phyloP scores from a whole-genome alignment of 2,113 vertebrate species.

The Naja naja region DNA sequence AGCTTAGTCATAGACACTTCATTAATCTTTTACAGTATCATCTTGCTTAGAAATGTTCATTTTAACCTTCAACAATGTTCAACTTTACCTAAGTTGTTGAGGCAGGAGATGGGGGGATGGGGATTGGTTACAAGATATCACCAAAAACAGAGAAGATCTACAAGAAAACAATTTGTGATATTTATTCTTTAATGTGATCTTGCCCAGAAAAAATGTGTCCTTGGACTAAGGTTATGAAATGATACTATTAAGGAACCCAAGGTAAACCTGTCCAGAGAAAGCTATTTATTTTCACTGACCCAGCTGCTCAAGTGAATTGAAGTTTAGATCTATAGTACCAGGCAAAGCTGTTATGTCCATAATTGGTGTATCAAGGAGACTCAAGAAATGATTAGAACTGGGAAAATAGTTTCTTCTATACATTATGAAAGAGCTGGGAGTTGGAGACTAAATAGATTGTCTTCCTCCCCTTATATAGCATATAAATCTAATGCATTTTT shows the following conservation, averaged over 20 bases:
- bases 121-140: slow-evolving; percentile 18
- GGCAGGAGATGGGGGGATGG: not conserved
- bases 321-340: slow-evolving; percentile 71
- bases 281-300: slow-evolving; percentile 83
- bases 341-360: slow-evolving; percentile 68
- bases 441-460: not conserved
- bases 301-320: slow-evolving; percentile 79
- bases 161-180: slow-evolving; percentile 40
- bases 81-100: slow-evolving; percentile 23
- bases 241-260: slow-evolving; percentile 70
- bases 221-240: slow-evolving; percentile 62
- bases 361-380: slow-evolving; percentile 80
- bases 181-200: slow-evolving; percentile 56
- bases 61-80: slow-evolving; percentile 39
- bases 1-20: not conserved
- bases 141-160: not conserved
- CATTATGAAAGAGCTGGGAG: slow-evolving; percentile 67
- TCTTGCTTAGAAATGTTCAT: slow-evolving; percentile 10
- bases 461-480: not conserved
- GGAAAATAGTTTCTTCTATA: slow-evolving; percentile 69
- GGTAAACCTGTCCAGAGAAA: slow-evolving; percentile 75
- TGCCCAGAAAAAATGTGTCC: slow-evolving; percentile 47
- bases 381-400: slow-evolving; percentile 70
- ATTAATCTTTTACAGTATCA: not conserved
- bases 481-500: not conserved